A percentile compares a stretch with the other conserved stretches of the same genome.
Conservation (phyloP, 2,797 vertebrate species). For the Oryzias dopingdopingensis region DNA sequence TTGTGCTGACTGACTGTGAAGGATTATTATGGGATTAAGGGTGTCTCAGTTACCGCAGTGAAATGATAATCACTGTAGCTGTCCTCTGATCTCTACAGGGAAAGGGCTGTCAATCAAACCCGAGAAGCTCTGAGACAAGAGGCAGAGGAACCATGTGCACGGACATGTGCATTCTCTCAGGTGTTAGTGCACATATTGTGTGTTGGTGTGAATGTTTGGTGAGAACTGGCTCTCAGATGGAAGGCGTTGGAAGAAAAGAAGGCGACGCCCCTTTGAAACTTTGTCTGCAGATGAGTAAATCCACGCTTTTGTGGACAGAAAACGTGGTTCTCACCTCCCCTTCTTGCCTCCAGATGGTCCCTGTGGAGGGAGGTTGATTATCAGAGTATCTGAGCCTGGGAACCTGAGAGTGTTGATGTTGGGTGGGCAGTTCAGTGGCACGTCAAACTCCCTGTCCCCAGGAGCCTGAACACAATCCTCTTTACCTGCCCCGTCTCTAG, state of each 20-base stretch:
- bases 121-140: conserved; percentile 56
- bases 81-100: conserved; percentile 72
- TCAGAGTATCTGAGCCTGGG: conserved; percentile 79
- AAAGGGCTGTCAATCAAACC: conserved; percentile 68
- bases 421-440: conserved; percentile 79
- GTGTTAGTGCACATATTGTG: conserved; percentile 9
- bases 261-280: conserved; percentile 1
- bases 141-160: conserved; percentile 42
- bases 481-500: conserved; percentile 70
- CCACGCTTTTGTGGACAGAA: conserved; percentile 69
- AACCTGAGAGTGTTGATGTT: conserved; percentile 84
- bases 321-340: conserved; percentile 55
- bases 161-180: conserved; percentile 18
- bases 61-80: conserved; percentile 74
- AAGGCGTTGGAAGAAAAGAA: too few relatives aligned
- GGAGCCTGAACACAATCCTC: conserved; percentile 81
- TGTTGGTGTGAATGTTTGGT: conserved; percentile 24
- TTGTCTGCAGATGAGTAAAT: conserved; percentile 51
- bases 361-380: conserved; percentile 81
- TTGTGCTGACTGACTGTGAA: conserved; percentile 54
- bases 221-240: conserved; percentile 26
- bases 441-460: conserved; percentile 80
- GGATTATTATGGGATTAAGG: conserved; percentile 74
- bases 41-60: conserved; percentile 67
- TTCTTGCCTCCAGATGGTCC: conserved; percentile 80